Percentiles rank a stretch among this genome's conserved stretches.
Conservation (phyloP, 1,140 invertebrate genomes). For the Propsilocerus akamusi region DNA sequence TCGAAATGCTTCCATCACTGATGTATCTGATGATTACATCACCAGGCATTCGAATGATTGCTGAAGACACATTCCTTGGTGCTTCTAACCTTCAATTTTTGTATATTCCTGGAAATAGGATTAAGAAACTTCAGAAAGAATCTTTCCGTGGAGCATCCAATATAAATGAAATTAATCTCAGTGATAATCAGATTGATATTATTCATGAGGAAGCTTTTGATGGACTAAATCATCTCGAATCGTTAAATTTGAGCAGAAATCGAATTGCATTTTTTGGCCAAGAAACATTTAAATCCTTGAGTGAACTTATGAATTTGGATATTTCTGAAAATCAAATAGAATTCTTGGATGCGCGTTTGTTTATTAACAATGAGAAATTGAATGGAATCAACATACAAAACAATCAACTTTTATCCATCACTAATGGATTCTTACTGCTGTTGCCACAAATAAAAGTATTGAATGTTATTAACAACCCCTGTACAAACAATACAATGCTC, state of each 20-base stretch:
- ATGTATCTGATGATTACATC: not conserved
- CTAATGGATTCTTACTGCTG: not conserved
- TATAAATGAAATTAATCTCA: not conserved
- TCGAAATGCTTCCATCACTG: not conserved
- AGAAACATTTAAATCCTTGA: not conserved
- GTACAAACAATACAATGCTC: not conserved
- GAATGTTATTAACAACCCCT: not conserved
- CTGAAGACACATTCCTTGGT: not conserved
- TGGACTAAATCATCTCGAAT: not conserved
- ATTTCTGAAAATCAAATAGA: not conserved
- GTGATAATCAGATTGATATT: not conserved
- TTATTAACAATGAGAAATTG: not conserved
- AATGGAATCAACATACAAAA: not conserved
- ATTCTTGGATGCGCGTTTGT: not conserved
- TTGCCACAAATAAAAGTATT: not conserved
- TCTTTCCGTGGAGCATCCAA: not conserved
- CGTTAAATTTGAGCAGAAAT: not conserved
- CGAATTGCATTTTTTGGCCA: conserved; percentile 1
- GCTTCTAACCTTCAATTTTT: not conserved
- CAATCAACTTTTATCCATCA: not conserved
- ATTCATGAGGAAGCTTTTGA: not conserved
- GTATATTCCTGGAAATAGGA: not conserved
- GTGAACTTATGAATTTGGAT: not conserved
- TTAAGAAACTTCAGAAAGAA: not conserved
- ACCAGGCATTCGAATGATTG: not conserved